phyloP scores from a whole-genome alignment of 2,113 vertebrate species.

The Odontesthes bonariensis region DNA sequence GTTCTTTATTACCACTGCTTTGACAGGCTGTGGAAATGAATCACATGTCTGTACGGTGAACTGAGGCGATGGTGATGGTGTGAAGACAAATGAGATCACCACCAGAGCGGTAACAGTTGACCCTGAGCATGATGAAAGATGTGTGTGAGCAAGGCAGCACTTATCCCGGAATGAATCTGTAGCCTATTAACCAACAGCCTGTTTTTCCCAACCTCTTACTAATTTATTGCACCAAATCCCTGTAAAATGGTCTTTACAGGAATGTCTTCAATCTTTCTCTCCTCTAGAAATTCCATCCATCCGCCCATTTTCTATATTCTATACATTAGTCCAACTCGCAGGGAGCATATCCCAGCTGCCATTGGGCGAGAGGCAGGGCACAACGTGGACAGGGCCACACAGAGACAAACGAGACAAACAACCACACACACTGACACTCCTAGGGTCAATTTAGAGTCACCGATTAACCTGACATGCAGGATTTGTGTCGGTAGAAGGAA shows the following conservation, averaged over 20 bases:
- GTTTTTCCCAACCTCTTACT: conserved; percentile 21
- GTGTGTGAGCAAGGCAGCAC: conserved; percentile 7
- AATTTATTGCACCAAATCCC: conserved; percentile 44
- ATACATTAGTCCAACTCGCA: too few species aligned
- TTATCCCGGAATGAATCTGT: conserved; percentile 42
- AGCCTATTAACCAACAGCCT: conserved; percentile 7
- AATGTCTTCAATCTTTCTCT: conserved; percentile 7
- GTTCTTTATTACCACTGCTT: not conserved
- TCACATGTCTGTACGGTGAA: not conserved
- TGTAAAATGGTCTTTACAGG: conserved; percentile 9
- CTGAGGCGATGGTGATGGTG: not conserved
- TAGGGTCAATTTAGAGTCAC: too few species aligned
- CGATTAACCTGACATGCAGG: too few species aligned
- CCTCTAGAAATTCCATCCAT: not conserved
- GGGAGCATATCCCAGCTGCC: too few species aligned
- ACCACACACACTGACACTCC: too few species aligned
- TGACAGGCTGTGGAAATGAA: not conserved
- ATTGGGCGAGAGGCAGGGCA: too few species aligned
- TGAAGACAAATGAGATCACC: not conserved
- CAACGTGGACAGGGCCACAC: too few species aligned
- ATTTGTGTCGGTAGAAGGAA: too few species aligned
- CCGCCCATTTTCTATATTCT: too few species aligned
- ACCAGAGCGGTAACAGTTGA: not conserved
- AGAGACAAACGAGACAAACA: too few species aligned
- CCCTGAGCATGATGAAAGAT: conserved; percentile 30